Evolutionary conservation across 2,797 vertebrate genomes (phyloP).

Genomic region (Phoeniculus purpureus): DNA sequence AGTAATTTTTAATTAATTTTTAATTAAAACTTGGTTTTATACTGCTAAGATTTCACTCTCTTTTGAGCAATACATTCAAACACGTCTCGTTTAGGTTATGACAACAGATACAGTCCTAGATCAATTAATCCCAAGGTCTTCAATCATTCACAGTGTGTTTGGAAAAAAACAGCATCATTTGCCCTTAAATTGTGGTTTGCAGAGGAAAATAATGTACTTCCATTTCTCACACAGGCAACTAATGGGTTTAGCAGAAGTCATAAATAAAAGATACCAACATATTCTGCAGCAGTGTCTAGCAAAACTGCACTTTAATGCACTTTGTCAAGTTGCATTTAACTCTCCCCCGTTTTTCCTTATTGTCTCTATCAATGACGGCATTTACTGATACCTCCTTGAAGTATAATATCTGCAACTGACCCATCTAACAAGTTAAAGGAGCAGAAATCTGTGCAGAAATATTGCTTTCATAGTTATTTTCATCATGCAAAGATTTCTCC

Average conservation of each 20-base stretch:
- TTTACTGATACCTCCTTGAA: constrained; percentile 22
- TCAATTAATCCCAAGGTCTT: constrained; percentile 13
- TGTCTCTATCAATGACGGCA: constrained; percentile 8
- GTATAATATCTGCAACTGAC: not conserved
- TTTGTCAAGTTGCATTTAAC: constrained; percentile 48
- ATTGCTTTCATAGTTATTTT: not conserved
- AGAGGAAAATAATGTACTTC: constrained; percentile 38
- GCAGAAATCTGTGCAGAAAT: not conserved
- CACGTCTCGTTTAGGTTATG: not conserved
- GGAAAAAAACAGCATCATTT: not conserved
- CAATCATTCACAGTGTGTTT: not conserved
- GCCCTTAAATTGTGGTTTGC: constrained; percentile 32
- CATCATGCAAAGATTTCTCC: not conserved
- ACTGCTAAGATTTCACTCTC: not conserved
- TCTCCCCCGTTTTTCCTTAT: constrained; percentile 7
- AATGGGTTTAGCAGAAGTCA: constrained; percentile 60
- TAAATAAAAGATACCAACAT: constrained; percentile 54
- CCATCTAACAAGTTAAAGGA: constrained; percentile 4
- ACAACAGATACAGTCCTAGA: not conserved
- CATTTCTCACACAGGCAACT: constrained; percentile 52
- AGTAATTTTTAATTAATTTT: not conserved
- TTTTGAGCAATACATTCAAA: not conserved
- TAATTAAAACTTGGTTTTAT: not conserved
- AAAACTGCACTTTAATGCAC: constrained; percentile 22
- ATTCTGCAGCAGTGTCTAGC: not conserved